Evolutionary conservation across 2,797 vertebrate species (phyloP).

Genomic region (Crocodylus rhombifer): DNA sequence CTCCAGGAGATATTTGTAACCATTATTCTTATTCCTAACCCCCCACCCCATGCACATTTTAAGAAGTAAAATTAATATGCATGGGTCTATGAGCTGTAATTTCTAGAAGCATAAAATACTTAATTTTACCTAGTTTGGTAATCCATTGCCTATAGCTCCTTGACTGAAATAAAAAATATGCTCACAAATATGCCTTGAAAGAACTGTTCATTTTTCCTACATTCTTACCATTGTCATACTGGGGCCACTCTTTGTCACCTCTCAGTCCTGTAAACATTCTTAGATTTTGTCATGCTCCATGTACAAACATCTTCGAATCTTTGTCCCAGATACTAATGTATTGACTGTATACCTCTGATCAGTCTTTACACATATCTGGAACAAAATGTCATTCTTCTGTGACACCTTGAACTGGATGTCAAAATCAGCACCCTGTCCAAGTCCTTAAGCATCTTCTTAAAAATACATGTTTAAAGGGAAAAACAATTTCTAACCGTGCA

Average conservation of each 20-base stretch:
- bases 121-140: neutral
- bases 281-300: constrained; percentile 27
- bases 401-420: fast-evolving
- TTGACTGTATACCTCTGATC: too few relatives aligned
- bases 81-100: neutral
- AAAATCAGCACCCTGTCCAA: neutral
- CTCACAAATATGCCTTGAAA: fast-evolving
- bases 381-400: neutral
- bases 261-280: neutral
- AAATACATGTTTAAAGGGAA: neutral
- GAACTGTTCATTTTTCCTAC: neutral
- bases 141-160: neutral
- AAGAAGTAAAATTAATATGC: neutral
- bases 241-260: constrained; percentile 18
- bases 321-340: neutral
- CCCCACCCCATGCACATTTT: neutral
- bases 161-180: fast-evolving
- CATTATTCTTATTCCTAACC: neutral
- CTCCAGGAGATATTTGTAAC: neutral
- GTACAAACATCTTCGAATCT: constrained; percentile 19
- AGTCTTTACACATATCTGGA: neutral
- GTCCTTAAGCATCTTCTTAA: neutral
- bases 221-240: neutral
- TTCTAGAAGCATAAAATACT: neutral
- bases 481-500: neutral